Percentiles rank a stretch among this genome's conserved stretches.
phyloP scores from a whole-genome alignment of 2,797 vertebrate species.

The Enteromius viviparus region DNA sequence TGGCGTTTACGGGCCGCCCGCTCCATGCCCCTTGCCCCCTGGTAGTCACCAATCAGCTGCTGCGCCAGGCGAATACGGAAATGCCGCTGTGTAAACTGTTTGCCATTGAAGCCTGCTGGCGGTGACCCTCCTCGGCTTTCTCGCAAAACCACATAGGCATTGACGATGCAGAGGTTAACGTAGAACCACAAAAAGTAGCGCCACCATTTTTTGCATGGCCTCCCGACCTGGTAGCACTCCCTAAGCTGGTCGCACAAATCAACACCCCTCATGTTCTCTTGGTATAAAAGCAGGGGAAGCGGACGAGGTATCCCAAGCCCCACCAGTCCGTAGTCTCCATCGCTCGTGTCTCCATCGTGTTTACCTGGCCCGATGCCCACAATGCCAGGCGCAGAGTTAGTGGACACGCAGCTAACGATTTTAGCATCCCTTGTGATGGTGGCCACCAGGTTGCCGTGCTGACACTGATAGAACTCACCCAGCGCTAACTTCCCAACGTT shows the following conservation, averaged over 20 bases:
- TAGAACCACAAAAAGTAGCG: slow-evolving; percentile 87
- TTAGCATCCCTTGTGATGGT: slow-evolving; percentile 80
- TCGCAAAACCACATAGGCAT: slow-evolving; percentile 80
- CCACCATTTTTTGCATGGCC: slow-evolving; percentile 86
- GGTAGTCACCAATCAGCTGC: slow-evolving; percentile 85
- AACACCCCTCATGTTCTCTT: slow-evolving; percentile 85
- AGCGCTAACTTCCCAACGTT: slow-evolving; percentile 80
- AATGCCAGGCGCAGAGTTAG: slow-evolving; percentile 82
- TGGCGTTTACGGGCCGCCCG: slow-evolving; percentile 82
- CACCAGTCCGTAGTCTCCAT: slow-evolving; percentile 69
- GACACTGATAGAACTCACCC: slow-evolving; percentile 85
- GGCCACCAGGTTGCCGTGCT: slow-evolving; percentile 80
- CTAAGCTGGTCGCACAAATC: slow-evolving; percentile 83
- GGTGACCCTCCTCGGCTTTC: slow-evolving; percentile 77
- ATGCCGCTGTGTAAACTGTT: slow-evolving; percentile 84
- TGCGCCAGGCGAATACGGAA: slow-evolving; percentile 83
- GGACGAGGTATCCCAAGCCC: slow-evolving; percentile 75
- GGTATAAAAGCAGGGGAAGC: slow-evolving; percentile 80
- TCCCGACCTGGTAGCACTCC: slow-evolving; percentile 84
- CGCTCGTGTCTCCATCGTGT: slow-evolving; percentile 65
- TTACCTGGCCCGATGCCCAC: slow-evolving; percentile 80
- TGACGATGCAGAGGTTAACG: slow-evolving; percentile 83
- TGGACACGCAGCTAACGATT: slow-evolving; percentile 80
- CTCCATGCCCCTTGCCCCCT: slow-evolving; percentile 84
- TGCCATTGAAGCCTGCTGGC: slow-evolving; percentile 79